These are phyloP conservation scores for Lagorchestes hirsutus DNA, from an alignment of 2,797 vertebrate species.

Conservation along the genomic window DNA sequence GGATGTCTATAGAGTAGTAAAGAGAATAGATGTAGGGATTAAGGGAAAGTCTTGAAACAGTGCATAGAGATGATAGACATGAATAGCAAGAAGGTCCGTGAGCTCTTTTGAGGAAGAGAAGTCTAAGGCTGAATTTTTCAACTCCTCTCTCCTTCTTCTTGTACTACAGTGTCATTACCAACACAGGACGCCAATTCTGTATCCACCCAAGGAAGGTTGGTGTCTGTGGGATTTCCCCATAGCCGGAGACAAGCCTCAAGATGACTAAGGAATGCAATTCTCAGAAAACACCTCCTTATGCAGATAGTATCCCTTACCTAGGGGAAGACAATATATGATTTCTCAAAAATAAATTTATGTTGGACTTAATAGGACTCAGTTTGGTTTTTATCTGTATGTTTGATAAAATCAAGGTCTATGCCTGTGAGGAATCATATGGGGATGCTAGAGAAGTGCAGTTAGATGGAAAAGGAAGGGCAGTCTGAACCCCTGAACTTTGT, in stretches of 20 bases:
- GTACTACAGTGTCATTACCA: background rate
- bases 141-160: background rate
- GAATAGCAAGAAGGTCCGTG: background rate
- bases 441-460: background rate
- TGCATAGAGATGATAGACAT: background rate
- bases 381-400: background rate
- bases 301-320: background rate
- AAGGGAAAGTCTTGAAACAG: background rate
- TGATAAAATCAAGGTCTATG: background rate
- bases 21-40: background rate
- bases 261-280: no score
- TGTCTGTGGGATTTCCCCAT: background rate
- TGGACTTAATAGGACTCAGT: background rate
- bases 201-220: background rate
- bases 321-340: background rate
- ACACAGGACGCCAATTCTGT: background rate
- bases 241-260: background rate
- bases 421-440: background rate
- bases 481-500: background rate
- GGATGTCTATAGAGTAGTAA: background rate
- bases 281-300: background rate
- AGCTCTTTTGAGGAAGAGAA: background rate
- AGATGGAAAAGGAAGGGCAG: background rate
- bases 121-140: background rate
- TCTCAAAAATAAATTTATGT: background rate